Base-by-base conservation (phyloP, 2,888 invertebrate species). In the Serripes groenlandicus region DNA sequence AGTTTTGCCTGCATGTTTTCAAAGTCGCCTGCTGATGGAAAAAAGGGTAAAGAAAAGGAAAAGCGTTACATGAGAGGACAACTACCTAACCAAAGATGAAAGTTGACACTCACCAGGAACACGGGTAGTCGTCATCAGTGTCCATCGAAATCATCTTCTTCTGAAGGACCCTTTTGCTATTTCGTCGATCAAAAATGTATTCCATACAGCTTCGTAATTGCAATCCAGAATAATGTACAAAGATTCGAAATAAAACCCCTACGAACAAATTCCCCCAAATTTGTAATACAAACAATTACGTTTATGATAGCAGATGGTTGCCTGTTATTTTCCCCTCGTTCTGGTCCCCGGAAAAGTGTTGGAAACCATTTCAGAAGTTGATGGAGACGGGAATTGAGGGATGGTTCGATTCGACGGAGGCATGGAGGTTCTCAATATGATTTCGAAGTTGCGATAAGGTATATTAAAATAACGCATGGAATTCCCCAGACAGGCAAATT, bases 401-500 rank as follows among this genome's bases (percentile, higher is more conserved):
- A n/a, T 21, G 32, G 7, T 11, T 23, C 26, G 21, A 32, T 32
- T 54, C 23, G 54, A 70, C 42, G n/a, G 23, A 68, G 23, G 23
- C 30, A 37, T 54, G 9, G 21, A 9, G 54, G n/a, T 30, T n/a
- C 32, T 34, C 52, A 69, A 70, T 52, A n/a, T 54, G 18, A 54
- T 52, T 54, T 70, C 15, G 54, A 26, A 70, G 54, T 28, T 70
- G 32, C 54, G 70, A 70, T 70, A 52, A 28, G 54, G 4, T 54
- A 54, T 32, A 70, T 54, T 52, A 54, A 70, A 54, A 54, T 30
- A 52, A 70, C 70, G 32, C 54, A 54, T 15, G 3, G 21, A 21
- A 34, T 3, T 30, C 64, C n/a, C 3, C 2, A 35, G 64, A n/a
- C 35, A 28, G 28, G 21, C 34, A 23, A 34, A 34, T 23, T 30